Evolutionary conservation across 2,113 vertebrate genomes (phyloP).

Genomic region (Leiothrix lutea): DNA sequence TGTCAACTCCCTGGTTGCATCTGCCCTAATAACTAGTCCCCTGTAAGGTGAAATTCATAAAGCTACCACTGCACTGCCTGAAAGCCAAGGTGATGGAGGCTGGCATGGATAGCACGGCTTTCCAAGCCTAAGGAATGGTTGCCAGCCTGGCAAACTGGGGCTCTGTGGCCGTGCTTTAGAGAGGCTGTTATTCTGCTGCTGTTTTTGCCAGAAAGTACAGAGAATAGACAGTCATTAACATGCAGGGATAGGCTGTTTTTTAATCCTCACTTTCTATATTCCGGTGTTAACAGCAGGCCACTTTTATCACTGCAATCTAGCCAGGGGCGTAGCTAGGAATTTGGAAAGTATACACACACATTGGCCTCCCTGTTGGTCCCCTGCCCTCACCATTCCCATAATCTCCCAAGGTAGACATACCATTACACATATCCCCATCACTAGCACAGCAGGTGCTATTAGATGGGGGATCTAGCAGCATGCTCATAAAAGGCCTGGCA

Average conservation of each 20-base stretch:
- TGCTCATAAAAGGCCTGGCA: constrained; percentile 43
- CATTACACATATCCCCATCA: constrained; percentile 32
- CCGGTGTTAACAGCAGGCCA: background rate
- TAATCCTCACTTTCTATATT: background rate
- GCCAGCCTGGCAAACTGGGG: background rate
- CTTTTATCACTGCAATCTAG: background rate
- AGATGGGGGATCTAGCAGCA: constrained; percentile 33
- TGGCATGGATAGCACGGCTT: background rate
- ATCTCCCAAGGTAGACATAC: constrained; percentile 44
- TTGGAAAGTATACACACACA: constrained; percentile 32
- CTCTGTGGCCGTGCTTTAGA: background rate
- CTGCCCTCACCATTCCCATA: constrained; percentile 24
- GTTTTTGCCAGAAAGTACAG: background rate
- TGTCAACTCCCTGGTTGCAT: constrained; percentile 74
- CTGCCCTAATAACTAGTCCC: constrained; percentile 60
- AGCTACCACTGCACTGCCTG: background rate
- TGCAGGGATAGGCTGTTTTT: background rate
- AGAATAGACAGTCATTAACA: background rate
- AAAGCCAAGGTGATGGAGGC: constrained; percentile 24
- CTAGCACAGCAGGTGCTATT: constrained; percentile 42
- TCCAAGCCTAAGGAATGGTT: background rate
- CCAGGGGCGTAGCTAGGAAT: constrained; percentile 17
- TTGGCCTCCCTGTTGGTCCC: constrained; percentile 35
- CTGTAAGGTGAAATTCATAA: constrained; percentile 53
- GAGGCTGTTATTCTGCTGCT: background rate